phyloP scores from a whole-genome alignment of 2,113 vertebrate species.

The Uropsilus gracilis region DNA sequence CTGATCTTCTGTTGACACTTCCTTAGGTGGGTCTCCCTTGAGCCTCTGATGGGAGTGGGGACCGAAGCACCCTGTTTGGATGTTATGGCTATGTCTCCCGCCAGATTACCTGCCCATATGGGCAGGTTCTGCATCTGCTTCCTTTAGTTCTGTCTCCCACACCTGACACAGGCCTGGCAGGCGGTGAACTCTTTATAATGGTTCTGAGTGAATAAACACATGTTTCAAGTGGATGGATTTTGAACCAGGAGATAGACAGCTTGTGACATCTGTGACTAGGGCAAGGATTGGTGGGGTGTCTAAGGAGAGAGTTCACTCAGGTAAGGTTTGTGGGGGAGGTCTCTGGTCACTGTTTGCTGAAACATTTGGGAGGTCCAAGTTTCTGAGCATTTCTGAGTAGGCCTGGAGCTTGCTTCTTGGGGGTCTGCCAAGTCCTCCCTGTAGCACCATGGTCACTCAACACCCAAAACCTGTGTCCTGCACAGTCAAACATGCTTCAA shows the following conservation, averaged over 20 bases:
- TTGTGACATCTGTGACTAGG: background rate
- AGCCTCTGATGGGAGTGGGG: background rate
- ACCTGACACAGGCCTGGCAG: background rate
- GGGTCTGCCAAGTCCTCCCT: background rate
- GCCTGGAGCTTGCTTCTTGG: background rate
- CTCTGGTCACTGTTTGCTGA: background rate
- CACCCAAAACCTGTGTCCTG: too few species aligned
- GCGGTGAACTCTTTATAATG: too few species aligned
- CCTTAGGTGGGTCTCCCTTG: background rate
- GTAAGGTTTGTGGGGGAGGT: background rate
- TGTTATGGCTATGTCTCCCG: too few species aligned
- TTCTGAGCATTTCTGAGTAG: background rate
- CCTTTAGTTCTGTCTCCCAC: background rate
- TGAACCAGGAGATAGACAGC: accelerated
- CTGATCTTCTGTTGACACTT: background rate
- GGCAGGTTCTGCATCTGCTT: too few species aligned
- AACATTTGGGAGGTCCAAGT: background rate
- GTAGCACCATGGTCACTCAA: accelerated
- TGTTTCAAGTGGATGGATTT: background rate
- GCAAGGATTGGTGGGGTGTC: background rate
- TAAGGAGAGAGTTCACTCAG: background rate
- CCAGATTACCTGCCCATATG: background rate
- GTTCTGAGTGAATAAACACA: background rate
- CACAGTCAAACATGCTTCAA: background rate
- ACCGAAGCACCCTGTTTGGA: background rate